Evolutionary conservation across 1,140 invertebrate genomes (phyloP), one percentile per base, ranked within the genome.

Genomic region (Aradophagus sp.): DNA sequence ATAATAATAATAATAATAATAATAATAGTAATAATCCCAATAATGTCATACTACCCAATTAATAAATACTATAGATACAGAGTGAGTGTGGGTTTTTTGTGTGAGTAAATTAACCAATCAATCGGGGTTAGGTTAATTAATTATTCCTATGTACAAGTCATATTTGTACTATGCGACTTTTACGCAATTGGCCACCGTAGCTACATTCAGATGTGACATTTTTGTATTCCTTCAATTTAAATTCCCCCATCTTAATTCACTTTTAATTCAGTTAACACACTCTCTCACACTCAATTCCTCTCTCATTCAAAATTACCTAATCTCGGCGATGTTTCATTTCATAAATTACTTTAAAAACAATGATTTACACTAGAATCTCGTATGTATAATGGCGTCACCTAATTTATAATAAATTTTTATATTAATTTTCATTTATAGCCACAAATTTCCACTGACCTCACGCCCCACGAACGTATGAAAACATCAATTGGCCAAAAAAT

Each of bases 1-100:
- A 65, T 61, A 23, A 23, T 23, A 23, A 23, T 23, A 23, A 29
- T 29, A 29, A 29, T 29, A 29, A 29, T 39, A 67, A 31, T 68
- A 75, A 73, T 82, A 82, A 83, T n/a, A n/a, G n/a, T 84, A 82
- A 84, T 86, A 84, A 85, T 86, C 84, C 84, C 83, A 86, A 84
- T 84, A 84, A 84, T 85, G 81, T 81, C 79, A 69, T 84, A 83
- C 84, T 86, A 86, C 83, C 84, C 85, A 85, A 84, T 81, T 86
- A 86, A 86, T 86, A 86, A 86, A 86, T 86, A 86, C 84, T 86
- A 86, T 85, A 86, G 81, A 84, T 85, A 86, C 84, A 84, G 78
- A 82, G 78, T 82, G 79, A 84, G 81, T 84, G 79, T 84, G 76
- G 74, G 79, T 75, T 66, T n/a, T 62, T 65, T 65, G 77, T 80